phyloP scores from a whole-genome alignment of 1,140 invertebrate genomes.

The Monomorium pharaonis region DNA sequence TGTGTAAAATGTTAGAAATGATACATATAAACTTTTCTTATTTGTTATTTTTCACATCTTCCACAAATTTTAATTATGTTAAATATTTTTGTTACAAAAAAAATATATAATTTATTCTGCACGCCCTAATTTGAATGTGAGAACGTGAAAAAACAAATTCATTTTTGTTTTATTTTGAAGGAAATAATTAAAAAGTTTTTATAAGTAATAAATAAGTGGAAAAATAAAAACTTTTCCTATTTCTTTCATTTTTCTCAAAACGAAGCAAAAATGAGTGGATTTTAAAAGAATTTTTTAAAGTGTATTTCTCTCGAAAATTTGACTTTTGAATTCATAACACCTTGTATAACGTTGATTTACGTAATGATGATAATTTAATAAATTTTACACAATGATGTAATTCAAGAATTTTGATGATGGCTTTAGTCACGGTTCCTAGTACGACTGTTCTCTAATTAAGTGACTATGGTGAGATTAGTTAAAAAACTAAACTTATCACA shows the following conservation, averaged over 20 bases:
- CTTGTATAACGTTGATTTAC: not conserved
- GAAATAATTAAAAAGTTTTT: no score
- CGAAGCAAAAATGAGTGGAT: no score
- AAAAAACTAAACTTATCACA: not conserved
- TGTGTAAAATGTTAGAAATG: not conserved
- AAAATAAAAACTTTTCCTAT: no score
- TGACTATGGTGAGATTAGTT: not conserved
- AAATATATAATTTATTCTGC: not conserved
- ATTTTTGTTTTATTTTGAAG: no score
- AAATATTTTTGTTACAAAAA: not conserved
- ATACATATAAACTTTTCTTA: not conserved
- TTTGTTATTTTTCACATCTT: not conserved
- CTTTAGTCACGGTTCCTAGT: not conserved
- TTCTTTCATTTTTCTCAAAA: no score
- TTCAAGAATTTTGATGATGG: not conserved
- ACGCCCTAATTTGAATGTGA: no score
- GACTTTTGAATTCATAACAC: no score
- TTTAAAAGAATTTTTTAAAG: no score
- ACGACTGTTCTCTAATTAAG: not conserved
- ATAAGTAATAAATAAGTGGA: no score
- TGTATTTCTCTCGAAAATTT: no score
- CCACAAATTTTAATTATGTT: not conserved
- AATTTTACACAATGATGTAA: not conserved
- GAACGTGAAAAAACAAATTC: no score
- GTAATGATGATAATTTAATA: not conserved